Percentiles rank a stretch among this genome's conserved stretches.
Evolutionary conservation across 2,113 vertebrate genomes (phyloP).

Genomic region (Fregetta grallaria): DNA sequence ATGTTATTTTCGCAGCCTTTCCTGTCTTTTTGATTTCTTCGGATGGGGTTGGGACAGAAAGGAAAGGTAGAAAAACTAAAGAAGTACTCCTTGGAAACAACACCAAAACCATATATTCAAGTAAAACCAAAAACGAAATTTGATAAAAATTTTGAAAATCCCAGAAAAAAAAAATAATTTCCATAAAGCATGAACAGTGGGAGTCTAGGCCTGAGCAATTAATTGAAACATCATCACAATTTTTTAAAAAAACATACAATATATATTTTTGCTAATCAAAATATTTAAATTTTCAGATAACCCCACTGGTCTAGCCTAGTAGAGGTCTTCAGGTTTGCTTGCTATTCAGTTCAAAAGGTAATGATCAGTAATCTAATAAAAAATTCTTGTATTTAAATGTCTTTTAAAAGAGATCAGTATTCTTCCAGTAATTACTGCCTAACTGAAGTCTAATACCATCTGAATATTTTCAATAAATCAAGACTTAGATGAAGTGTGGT

Average conservation of each 20-base stretch:
- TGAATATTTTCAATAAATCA: background rate
- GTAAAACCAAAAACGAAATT: background rate
- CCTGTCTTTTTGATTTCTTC: background rate
- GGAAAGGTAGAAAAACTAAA: background rate
- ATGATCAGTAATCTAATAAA: background rate
- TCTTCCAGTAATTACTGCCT: background rate
- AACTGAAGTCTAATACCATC: background rate
- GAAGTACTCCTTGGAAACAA: background rate
- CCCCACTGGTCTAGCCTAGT: background rate
- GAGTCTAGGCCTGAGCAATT: background rate
- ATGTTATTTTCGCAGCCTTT: background rate
- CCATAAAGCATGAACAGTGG: background rate
- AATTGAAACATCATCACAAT: background rate
- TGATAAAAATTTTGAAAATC: background rate
- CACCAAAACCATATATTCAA: background rate
- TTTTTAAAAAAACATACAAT: background rate
- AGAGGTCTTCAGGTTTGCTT: background rate
- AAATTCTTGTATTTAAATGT: background rate
- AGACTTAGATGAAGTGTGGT: background rate
- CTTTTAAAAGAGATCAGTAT: background rate
- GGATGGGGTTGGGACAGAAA: background rate
- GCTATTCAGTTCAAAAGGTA: background rate
- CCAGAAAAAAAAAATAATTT: background rate
- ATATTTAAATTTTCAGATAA: background rate
- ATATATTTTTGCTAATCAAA: background rate